These are phyloP conservation scores for Prunella strophiata DNA, from an alignment of 2,797 vertebrate species.

Conservation along the genomic window DNA sequence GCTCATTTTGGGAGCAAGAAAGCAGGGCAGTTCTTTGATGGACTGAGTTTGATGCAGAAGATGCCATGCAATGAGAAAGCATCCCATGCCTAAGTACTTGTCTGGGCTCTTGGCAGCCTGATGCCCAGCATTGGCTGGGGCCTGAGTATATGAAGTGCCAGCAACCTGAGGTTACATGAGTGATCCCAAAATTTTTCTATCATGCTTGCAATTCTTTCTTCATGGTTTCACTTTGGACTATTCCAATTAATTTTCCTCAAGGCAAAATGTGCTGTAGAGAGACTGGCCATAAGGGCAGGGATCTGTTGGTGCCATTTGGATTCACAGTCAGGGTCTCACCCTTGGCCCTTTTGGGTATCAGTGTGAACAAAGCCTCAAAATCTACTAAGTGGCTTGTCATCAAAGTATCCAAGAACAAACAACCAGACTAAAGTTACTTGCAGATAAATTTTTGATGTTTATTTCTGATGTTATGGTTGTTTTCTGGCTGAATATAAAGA, in stretches of 20 bases:
- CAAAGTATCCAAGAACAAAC: neutral
- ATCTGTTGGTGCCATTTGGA: neutral
- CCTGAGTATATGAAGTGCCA: neutral
- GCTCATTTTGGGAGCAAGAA: neutral
- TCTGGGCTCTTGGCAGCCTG: neutral
- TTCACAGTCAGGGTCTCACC: neutral
- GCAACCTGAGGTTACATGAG: neutral
- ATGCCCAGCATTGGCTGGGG: neutral
- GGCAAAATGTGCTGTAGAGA: neutral
- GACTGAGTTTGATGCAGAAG: neutral
- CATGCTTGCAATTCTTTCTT: neutral
- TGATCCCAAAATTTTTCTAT: neutral
- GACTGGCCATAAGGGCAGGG: neutral
- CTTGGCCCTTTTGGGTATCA: neutral
- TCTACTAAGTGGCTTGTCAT: neutral
- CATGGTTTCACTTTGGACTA: neutral
- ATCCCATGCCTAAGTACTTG: neutral
- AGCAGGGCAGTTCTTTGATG: neutral
- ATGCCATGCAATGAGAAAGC: neutral
- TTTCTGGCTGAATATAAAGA: neutral
- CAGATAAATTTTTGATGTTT: neutral
- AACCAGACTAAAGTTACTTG: neutral
- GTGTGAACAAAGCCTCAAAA: neutral
- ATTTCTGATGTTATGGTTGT: neutral
- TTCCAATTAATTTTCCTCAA: neutral